These are phyloP conservation scores for Nesogale talazaci DNA, from an alignment of 2,113 vertebrate genomes.

Conservation along the genomic window DNA sequence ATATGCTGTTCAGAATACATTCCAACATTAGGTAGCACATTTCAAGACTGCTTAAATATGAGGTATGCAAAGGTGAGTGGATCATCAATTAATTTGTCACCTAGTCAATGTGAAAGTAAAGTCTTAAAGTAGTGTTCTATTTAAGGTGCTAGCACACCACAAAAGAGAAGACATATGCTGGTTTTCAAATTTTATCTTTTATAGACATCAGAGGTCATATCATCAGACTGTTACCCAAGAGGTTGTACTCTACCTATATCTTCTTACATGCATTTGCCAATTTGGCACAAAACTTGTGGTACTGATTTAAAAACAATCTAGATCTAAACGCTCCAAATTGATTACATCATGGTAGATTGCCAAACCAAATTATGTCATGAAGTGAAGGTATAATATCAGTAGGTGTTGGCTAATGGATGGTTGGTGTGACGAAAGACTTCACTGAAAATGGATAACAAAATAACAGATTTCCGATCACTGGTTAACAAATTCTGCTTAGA, in stretches of 20 bases:
- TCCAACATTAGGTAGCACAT: no score
- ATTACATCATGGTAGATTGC: not conserved
- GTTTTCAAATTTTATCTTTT: no score
- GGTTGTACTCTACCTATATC: not conserved
- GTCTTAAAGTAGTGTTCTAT: no score
- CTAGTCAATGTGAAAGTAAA: no score
- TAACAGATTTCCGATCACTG: slow-evolving; percentile 73
- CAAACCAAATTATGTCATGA: slow-evolving; percentile 67
- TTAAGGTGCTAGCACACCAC: not conserved
- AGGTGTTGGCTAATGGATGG: slow-evolving; percentile 71
- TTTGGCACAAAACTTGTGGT: not conserved
- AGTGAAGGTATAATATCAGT: slow-evolving; percentile 76
- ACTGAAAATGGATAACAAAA: slow-evolving; percentile 56
- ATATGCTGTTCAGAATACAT: no score
- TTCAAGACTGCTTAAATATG: no score
- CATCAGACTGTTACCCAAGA: not conserved
- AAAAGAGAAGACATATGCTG: not conserved
- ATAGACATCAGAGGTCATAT: not conserved
- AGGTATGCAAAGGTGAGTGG: no score
- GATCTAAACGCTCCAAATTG: not conserved
- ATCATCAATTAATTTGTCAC: no score
- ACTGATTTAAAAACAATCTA: not conserved
- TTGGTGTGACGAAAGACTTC: slow-evolving; percentile 74
- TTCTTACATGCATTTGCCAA: not conserved
- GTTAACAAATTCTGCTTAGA: slow-evolving; percentile 77